Evolutionary conservation across 2,888 invertebrate species (phyloP), one percentile per base, ranked within the genome.

Genomic region (Salticus scenicus): DNA sequence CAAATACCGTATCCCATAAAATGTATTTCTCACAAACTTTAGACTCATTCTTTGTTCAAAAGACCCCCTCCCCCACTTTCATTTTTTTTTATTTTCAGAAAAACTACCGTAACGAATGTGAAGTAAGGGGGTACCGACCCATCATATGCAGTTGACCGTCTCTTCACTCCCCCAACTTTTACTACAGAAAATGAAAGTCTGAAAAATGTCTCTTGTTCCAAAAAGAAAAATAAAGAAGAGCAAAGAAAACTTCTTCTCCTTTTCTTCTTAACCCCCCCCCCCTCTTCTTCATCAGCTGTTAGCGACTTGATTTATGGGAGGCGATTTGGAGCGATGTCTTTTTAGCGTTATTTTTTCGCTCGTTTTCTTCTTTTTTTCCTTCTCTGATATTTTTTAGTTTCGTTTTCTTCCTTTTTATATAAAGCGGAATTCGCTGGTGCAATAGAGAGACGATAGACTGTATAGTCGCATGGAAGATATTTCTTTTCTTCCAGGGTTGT

Each of bases 151-250:
- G 77, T 84, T 84, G 83, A 84, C 83, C 77, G 77, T 77, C 67
- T 57, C 77, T 57, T 17, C 41, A 30, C 72, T 28, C n/a, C 63
- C 33, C 69, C 24, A 20, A n/a, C n/a, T 41, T 24, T 17, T 20
- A 63, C 76, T 8, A 27, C 31, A 77, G 77, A 84, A 84, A 77
- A 84, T 84, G 77, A 84, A 84, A 84, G 77, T 78, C 83, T 84
- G 83, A 84, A 84, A 84, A 84, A 84, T 84, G 83, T 77, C 83
- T 84, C 83, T 84, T 84, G 83, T 84, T 84, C 73, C 57, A 66
- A 20, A 67, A 30, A 67, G 70, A 76, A 83, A 82, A 84, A 77
- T 73, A 71, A 41, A 72, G 72, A 66, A 82, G 69, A 37, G 70
- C n/a, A n/a, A 70, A 69, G 64, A 82, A 70, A 37, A 57, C 17